A percentile compares a stretch with the other conserved stretches of the same genome.
Evolutionary conservation across 2,888 invertebrate species (phyloP).

Genomic region (Euzetes globulus): DNA sequence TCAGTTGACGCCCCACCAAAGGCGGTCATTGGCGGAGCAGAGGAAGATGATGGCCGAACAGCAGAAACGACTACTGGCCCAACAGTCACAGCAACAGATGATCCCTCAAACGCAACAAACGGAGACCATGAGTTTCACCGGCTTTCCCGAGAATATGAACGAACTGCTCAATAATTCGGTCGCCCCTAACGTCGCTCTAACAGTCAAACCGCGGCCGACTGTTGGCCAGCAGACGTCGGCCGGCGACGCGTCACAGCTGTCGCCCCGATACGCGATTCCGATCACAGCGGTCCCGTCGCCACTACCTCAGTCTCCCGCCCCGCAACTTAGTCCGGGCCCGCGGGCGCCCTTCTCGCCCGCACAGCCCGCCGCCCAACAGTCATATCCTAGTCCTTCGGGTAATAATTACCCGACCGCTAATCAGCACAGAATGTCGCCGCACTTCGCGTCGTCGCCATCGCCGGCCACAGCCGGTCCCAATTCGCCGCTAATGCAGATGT

Average conservation of each 20-base stretch:
- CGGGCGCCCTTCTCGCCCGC: slow-evolving; percentile 22
- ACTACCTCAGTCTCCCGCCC: slow-evolving; percentile 37
- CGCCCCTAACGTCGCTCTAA: slow-evolving; percentile 45
- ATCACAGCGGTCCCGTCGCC: slow-evolving; percentile 24
- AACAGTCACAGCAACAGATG: slow-evolving; percentile 56
- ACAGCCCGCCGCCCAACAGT: slow-evolving; percentile 7
- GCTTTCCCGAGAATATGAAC: slow-evolving; percentile 59
- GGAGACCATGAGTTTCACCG: slow-evolving; percentile 40
- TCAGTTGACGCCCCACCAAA: slow-evolving; percentile 37
- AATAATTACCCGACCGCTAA: slow-evolving; percentile 25
- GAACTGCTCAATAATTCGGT: slow-evolving; percentile 75
- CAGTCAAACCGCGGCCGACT: slow-evolving; percentile 20
- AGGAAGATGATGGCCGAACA: slow-evolving; percentile 37
- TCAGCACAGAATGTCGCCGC: slow-evolving; percentile 25
- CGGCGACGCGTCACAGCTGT: slow-evolving; percentile 5
- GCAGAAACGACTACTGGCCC: slow-evolving; percentile 46
- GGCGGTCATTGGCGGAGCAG: slow-evolving; percentile 49
- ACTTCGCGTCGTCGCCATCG: slow-evolving; percentile 17
- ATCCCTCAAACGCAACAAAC: slow-evolving; percentile 38
- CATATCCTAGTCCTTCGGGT: slow-evolving; percentile 25
- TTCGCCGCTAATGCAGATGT: slow-evolving; percentile 22
- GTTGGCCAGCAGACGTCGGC: not conserved
- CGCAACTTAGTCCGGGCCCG: slow-evolving; percentile 33
- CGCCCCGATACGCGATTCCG: slow-evolving; percentile 26
- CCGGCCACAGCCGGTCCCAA: not conserved